Evolutionary conservation across 2,113 vertebrate species (phyloP), one percentile per base, ranked within the genome.

Genomic region (Cyprinodon brontotheroides): DNA sequence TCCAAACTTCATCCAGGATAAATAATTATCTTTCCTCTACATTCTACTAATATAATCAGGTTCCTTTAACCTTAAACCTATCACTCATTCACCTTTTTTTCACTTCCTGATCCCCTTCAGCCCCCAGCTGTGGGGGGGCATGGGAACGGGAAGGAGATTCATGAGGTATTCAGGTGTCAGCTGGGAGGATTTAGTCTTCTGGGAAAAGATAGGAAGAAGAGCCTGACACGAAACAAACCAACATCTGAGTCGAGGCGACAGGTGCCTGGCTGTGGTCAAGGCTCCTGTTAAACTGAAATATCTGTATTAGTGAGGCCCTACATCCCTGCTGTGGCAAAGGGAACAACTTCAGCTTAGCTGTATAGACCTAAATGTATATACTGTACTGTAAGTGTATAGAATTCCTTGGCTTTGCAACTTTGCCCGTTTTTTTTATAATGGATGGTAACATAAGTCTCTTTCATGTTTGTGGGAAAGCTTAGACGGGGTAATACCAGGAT

Each of bases 381-480:
- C 20, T 29, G n/a, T 66, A 47, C 3, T n/a, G 20, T 6, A 53
- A 20, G 20, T 53, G 13, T 17, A 53, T 53, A 37, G 43, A n/a
- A 61, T 74, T 70, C 36, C 40, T 60, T 11, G 48, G 41, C 69
- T 82, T 61, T 79, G 68, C 63, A 68, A 75, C 71, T 66, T n/a
- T 83, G 80, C 78, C 87, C 86, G 78, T 75, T 74, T 87, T 53
- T 53, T 81, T 84, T 82, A 82, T 53, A 48, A 79, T 36, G 11
- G 88, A 76, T 74, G 40, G 78, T 90, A 75, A 82, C 83, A 85
- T 45, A 79, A 65, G 80, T 61, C 84, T 77, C 89, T 92, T 93
- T 94, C 64, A 93, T 90, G 86, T 90, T 74, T 89, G 91, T 94
- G 93, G 91, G 93, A 94, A 93, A 89, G 77, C 77, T 64, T 79